Conservation (phyloP, 2,113 vertebrate species). For the Apistogramma diplotaenia region DNA sequence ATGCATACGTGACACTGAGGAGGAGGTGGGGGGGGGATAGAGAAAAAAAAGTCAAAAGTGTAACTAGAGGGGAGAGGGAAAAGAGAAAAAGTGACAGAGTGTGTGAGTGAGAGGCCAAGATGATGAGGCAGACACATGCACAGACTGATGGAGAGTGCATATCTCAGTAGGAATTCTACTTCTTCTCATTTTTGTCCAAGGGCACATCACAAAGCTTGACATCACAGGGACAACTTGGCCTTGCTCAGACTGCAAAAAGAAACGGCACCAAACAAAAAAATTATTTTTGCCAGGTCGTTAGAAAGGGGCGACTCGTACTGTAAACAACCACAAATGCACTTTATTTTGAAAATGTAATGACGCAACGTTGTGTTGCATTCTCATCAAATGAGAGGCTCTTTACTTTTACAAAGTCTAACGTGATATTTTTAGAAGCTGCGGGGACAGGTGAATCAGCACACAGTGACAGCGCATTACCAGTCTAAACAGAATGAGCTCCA, state of each 20-base stretch:
- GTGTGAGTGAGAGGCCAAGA: slow-evolving; percentile 29
- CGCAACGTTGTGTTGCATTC: not conserved
- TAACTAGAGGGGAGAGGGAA: slow-evolving; percentile 29
- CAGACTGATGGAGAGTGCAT: slow-evolving; percentile 26
- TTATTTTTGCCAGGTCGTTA: slow-evolving; percentile 12
- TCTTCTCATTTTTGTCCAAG: slow-evolving; percentile 8
- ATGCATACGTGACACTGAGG: slow-evolving; percentile 8
- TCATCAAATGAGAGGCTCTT: slow-evolving; percentile 11
- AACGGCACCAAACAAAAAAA: not conserved
- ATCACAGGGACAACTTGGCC: slow-evolving; percentile 59
- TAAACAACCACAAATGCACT: slow-evolving; percentile 9
- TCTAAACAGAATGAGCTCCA: slow-evolving; percentile 21
- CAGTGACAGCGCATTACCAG: slow-evolving; percentile 48
- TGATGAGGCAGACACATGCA: slow-evolving; percentile 24
- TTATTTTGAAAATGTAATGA: slow-evolving; percentile 1
- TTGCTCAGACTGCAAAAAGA: slow-evolving; percentile 45
- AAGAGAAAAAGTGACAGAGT: slow-evolving; percentile 34
- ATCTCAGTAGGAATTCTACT: slow-evolving; percentile 42
- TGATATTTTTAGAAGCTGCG: slow-evolving; percentile 56
- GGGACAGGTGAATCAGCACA: slow-evolving; percentile 56
- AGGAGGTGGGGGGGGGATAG: not conserved
- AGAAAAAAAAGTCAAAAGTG: slow-evolving; percentile 34
- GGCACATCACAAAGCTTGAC: slow-evolving; percentile 28
- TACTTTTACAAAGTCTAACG: not conserved
- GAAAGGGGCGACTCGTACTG: not conserved